Evolutionary conservation across 1,140 invertebrate species (phyloP).

Genomic region (Leptinotarsa texana): DNA sequence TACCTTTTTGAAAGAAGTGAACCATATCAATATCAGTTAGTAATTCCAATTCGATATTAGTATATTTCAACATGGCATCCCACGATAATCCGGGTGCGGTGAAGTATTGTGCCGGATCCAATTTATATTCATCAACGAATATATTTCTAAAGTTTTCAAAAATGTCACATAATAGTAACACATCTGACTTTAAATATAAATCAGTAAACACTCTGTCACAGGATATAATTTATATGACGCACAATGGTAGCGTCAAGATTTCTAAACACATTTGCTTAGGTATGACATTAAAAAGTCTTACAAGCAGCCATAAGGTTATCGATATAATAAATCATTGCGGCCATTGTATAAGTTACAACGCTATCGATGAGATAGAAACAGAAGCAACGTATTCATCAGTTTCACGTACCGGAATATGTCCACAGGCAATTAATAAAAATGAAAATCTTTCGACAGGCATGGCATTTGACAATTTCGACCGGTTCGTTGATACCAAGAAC

Average conservation of each 20-base stretch:
- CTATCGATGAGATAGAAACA: constrained; percentile 50
- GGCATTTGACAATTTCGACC: constrained; percentile 57
- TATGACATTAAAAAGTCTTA: constrained; percentile 47
- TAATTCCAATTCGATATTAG: too few species aligned
- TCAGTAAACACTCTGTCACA: constrained; percentile 19
- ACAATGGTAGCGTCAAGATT: constrained; percentile 45
- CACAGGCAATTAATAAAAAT: constrained; percentile 41
- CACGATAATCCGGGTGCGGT: too few species aligned
- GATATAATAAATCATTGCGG: constrained; percentile 47
- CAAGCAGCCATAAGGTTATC: constrained; percentile 48
- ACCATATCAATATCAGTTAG: too few species aligned
- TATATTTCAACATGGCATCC: too few species aligned
- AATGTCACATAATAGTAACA: too few species aligned
- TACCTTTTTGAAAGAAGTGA: too few species aligned
- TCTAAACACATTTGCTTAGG: constrained; percentile 45
- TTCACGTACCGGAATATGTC: constrained; percentile 36
- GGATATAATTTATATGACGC: constrained; percentile 42
- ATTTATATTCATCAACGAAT: too few species aligned
- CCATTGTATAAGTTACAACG: constrained; percentile 48
- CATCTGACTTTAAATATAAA: too few species aligned
- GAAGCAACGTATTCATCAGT: constrained; percentile 41
- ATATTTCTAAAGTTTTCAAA: too few species aligned
- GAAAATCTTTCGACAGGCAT: constrained; percentile 45
- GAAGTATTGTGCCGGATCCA: too few species aligned
- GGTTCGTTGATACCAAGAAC: constrained; percentile 55